Base-by-base conservation (phyloP, 2,888 invertebrate genomes). In the Brenthis hecate region DNA sequence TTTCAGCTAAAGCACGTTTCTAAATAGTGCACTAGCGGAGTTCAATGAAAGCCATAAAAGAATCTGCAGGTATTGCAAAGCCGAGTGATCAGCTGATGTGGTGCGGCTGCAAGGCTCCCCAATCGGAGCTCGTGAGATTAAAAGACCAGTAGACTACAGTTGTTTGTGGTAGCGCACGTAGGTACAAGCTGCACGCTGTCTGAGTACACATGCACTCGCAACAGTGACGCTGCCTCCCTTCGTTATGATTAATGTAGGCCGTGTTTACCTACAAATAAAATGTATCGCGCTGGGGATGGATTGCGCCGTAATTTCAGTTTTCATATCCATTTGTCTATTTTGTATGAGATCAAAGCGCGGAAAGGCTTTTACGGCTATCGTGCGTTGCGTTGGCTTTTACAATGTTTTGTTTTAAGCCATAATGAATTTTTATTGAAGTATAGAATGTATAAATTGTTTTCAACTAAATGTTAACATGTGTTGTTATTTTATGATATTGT, bases 171-270 rank as follows among this genome's bases (percentile, higher is more conserved):
- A 73, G 75, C 71, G 76, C 77, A 62, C 70, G 62, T 19, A 19
- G 19, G 19, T 66, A 66, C 70, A 73, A 68, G 73, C 74, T 72
- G 76, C 74, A 79, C 78, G 55, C 61, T 71, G 70, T 62, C 65
- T 70, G 63, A 66, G 63, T 85, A 82, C 86, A 85, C 83, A 84
- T 85, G 81, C 85, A 82, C 81, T 81, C 82, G 81, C 75, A 79
- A 77, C 81, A 80, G 79, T 78, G 79, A 77, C 81, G 78, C 76
- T 74, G 72, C 75, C 74, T 75, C 77, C 78, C 79, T 81, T 81
- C 81, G 84, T 83, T 83, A 86, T 89, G 88, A 89, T 89, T 89
- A 88, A 88, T 89, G 82, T 80, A 78, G 75, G 71, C 81, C 77
- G 80, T 80, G 81, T 84, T 84, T 83, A 83, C 70, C 73, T 72